These are phyloP conservation scores for Yasuhikotakia modesta DNA, from an alignment of 2,797 vertebrate genomes.

Conservation along the genomic window DNA sequence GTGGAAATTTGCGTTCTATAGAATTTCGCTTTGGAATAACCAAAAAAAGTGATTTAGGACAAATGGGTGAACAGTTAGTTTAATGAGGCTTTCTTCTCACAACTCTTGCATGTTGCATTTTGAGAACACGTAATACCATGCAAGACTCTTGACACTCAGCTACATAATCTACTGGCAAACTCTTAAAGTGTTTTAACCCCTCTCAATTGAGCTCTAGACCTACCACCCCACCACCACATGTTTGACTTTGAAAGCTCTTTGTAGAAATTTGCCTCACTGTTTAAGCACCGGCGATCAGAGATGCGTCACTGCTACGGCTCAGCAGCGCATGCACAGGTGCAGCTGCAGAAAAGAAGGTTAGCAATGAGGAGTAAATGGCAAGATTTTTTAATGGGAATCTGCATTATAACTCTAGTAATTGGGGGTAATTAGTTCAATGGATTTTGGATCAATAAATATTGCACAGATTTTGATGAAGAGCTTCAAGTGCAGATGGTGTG, in stretches of 20 bases:
- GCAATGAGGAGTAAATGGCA: constrained; percentile 53
- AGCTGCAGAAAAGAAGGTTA: constrained; percentile 57
- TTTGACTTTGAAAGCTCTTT: constrained; percentile 17
- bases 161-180: background rate
- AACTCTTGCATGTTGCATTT: constrained; percentile 13
- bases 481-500: constrained; percentile 52
- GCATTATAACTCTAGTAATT: constrained; percentile 57
- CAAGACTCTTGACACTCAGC: too few species aligned
- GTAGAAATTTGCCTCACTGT: too few species aligned
- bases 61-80: background rate
- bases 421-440: constrained; percentile 57
- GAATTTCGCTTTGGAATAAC: too few species aligned
- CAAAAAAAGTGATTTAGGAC: too few species aligned
- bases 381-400: constrained; percentile 50
- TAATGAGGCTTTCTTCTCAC: background rate
- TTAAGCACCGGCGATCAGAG: background rate
- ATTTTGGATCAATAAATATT: constrained; percentile 61
- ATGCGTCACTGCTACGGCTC: too few species aligned
- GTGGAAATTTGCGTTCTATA: background rate
- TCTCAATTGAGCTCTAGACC: background rate
- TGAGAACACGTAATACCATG: constrained; percentile 31
- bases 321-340: constrained; percentile 23
- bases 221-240: constrained; percentile 7
- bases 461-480: constrained; percentile 43
- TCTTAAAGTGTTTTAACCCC: too few species aligned